Evolutionary conservation across 92 coral and sea anemone species (phyloP).

Genomic region (Bergia sp.): DNA sequence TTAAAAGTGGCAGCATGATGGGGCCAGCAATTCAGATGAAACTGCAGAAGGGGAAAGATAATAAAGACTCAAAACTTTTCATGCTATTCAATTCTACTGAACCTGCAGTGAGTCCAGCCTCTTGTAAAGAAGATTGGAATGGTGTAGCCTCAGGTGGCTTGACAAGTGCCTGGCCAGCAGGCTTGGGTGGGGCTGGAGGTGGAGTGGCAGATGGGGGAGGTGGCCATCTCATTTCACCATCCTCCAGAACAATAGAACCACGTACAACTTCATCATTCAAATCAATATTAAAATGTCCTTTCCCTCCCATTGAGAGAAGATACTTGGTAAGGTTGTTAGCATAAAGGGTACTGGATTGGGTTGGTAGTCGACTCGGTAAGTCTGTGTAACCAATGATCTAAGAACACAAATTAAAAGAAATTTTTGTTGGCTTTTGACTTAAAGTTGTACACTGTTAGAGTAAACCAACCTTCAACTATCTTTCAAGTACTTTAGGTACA

Average conservation of each 20-base stretch:
- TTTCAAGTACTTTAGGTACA: too few species aligned
- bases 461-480: too few species aligned
- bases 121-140: conserved; percentile 75
- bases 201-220: conserved; percentile 86
- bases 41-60: too few species aligned
- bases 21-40: too few species aligned
- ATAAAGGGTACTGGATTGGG: conserved; percentile 95
- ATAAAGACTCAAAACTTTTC: too few species aligned
- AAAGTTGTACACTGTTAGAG: background rate
- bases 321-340: conserved; percentile 97
- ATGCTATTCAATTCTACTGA: background rate
- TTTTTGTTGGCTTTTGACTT: background rate
- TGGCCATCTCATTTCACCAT: conserved; percentile 98
- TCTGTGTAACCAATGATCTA: conserved; percentile 98
- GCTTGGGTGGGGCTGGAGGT: conserved; percentile 79
- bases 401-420: background rate
- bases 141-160: conserved; percentile 93
- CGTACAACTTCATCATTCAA: conserved; percentile 96
- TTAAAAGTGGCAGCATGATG: too few species aligned
- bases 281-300: conserved; percentile 87
- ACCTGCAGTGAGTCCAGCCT: conserved; percentile 96
- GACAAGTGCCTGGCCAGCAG: conserved; percentile 53
- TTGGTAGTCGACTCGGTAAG: conserved; percentile 94
- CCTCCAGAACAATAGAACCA: conserved; percentile 91
- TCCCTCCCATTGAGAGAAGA: conserved; percentile 93